Conservation (phyloP, 2,113 vertebrate genomes). For the Desmodus rotundus region DNA sequence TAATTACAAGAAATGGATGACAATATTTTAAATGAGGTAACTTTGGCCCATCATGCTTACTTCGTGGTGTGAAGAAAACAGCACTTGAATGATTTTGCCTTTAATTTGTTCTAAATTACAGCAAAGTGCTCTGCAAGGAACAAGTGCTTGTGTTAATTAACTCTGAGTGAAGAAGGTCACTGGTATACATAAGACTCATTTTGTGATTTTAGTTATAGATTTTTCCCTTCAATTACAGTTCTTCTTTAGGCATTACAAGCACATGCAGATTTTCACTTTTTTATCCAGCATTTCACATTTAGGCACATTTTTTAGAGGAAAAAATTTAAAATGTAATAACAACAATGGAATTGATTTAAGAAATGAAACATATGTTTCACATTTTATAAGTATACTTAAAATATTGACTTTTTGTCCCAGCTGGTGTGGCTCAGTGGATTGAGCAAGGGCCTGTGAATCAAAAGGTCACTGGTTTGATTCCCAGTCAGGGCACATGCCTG, state of each 20-base stretch:
- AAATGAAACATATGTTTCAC: neutral
- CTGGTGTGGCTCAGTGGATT: too few relatives aligned
- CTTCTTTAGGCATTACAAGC: conserved; percentile 15
- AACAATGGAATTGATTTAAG: conserved; percentile 4
- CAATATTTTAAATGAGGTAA: conserved; percentile 63
- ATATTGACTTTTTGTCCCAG: neutral
- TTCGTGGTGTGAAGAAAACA: conserved; percentile 72
- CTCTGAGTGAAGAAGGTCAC: conserved; percentile 64
- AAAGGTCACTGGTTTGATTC: too few relatives aligned
- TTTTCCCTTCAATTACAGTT: conserved; percentile 43
- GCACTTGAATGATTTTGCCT: conserved; percentile 58
- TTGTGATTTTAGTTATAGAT: conserved; percentile 53
- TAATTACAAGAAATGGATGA: conserved; percentile 59
- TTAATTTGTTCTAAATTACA: conserved; percentile 68
- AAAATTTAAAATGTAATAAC: neutral
- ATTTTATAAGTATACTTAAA: neutral
- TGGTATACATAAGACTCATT: conserved; percentile 37
- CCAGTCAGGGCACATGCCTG: too few relatives aligned
- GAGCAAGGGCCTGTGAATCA: too few relatives aligned
- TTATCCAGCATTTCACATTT: conserved; percentile 20
- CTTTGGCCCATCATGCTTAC: conserved; percentile 51
- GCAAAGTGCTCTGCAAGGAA: conserved; percentile 69
- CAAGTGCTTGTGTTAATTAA: conserved; percentile 71
- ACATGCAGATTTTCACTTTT: neutral
- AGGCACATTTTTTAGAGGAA: too few relatives aligned